phyloP scores from a whole-genome alignment of 64 coral and sea anemone species.

The Stichodactyla mertensii region DNA sequence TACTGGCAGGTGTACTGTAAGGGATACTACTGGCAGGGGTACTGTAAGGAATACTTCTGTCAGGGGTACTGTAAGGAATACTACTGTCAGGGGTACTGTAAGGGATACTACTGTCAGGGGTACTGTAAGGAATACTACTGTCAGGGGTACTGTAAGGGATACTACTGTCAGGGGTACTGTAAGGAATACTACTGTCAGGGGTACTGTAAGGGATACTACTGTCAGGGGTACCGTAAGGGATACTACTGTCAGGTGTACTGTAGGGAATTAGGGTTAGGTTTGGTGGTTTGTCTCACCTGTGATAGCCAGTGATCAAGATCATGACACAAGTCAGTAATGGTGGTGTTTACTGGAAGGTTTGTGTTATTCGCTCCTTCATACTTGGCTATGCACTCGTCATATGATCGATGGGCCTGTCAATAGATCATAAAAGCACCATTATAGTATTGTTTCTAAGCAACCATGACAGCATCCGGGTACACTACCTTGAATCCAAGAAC shows the following conservation, averaged over 20 bases:
- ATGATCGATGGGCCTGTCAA: constrained; percentile 43
- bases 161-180: too few relatives aligned
- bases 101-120: too few relatives aligned
- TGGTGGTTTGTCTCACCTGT: neutral
- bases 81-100: too few relatives aligned
- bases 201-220: too few relatives aligned
- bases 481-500: constrained; percentile 87
- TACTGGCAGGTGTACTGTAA: neutral
- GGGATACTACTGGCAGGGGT: neutral
- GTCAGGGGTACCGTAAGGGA: too few relatives aligned
- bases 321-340: constrained; percentile 29
- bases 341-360: constrained; percentile 24
- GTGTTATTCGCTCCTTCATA: constrained; percentile 45
- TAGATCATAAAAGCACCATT: neutral
- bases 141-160: too few relatives aligned
- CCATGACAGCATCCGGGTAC: neutral
- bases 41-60: too few relatives aligned
- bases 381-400: constrained; percentile 36
- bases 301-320: constrained; percentile 47
- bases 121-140: too few relatives aligned
- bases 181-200: too few relatives aligned
- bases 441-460: neutral
- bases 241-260: too few relatives aligned
- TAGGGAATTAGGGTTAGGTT: too few relatives aligned
- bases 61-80: too few relatives aligned